These are phyloP conservation scores for Steinernema scapterisci DNA, from an alignment of 2,888 invertebrate species.

Conservation along the genomic window DNA sequence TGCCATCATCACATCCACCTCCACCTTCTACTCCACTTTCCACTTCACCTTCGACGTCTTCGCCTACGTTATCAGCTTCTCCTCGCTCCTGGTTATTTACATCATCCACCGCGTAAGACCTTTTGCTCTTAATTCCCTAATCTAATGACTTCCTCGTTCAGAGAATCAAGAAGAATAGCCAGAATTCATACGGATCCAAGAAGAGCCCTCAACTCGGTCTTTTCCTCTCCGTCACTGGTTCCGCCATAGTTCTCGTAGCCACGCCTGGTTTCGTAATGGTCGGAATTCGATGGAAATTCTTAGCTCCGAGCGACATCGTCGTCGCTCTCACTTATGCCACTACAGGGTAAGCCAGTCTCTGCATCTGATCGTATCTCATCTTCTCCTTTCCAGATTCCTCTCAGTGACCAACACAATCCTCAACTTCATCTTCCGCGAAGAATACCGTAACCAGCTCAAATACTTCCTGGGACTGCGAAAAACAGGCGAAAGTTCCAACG, in stretches of 20 bases:
- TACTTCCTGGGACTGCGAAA: neutral
- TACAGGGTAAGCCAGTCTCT: too few relatives aligned
- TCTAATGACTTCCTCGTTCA: neutral
- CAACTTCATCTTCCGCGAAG: slow-evolving; percentile 12
- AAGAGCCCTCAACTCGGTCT: slow-evolving; percentile 16
- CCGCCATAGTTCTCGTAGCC: slow-evolving; percentile 29
- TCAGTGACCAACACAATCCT: neutral
- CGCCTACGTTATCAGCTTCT: slow-evolving; percentile 52
- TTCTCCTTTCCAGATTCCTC: neutral
- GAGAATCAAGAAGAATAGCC: neutral
- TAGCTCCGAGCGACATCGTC: slow-evolving; percentile 29
- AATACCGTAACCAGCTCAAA: slow-evolving; percentile 3
- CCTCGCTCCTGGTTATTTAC: slow-evolving; percentile 45
- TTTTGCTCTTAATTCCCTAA: neutral
- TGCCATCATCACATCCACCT: slow-evolving; percentile 58
- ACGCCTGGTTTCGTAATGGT: slow-evolving; percentile 35
- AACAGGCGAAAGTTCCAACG: too few relatives aligned
- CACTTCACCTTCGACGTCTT: slow-evolving; percentile 53
- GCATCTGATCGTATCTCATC: neutral
- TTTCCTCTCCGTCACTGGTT: slow-evolving; percentile 18
- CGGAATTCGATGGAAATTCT: slow-evolving; percentile 31
- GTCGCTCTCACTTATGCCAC: slow-evolving; percentile 32
- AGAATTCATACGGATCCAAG: neutral
- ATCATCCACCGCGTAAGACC: slow-evolving; percentile 38
- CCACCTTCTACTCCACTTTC: slow-evolving; percentile 53